Evolutionary conservation across 2,113 vertebrate species (phyloP).

Genomic region (Addax nasomaculatus): DNA sequence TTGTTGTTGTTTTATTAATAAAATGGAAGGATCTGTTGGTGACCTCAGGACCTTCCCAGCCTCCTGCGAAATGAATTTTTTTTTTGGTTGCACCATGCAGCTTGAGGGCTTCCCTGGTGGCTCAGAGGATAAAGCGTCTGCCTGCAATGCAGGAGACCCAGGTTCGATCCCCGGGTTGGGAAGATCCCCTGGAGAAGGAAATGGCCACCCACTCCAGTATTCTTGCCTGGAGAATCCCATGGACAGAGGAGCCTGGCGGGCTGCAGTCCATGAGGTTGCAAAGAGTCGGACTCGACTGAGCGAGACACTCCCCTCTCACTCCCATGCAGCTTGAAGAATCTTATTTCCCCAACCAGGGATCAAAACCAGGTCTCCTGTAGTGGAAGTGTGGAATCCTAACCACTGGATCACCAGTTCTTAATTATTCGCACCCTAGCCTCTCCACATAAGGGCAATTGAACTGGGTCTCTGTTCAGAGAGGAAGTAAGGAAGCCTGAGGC

Average conservation of each 20-base stretch:
- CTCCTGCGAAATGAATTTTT: not conserved
- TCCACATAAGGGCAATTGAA: not conserved
- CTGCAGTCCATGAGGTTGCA: too few relatives aligned
- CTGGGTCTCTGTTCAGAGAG: not conserved
- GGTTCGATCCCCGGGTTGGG: too few relatives aligned
- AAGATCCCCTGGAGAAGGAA: too few relatives aligned
- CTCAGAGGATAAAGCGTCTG: too few relatives aligned
- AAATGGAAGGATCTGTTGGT: not conserved
- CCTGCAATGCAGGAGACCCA: too few relatives aligned
- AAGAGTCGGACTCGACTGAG: too few relatives aligned
- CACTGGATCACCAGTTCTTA: not conserved
- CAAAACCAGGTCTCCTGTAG: not conserved
- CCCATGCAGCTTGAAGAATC: not conserved
- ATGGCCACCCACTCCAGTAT: too few relatives aligned
- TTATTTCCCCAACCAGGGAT: not conserved
- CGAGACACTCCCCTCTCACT: too few relatives aligned
- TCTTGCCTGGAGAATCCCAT: too few relatives aligned
- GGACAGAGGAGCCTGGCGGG: too few relatives aligned
- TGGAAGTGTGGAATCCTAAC: not conserved
- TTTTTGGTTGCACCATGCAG: not conserved
- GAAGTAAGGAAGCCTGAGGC: not conserved
- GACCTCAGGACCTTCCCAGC: not conserved
- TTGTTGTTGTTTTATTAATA: not conserved
- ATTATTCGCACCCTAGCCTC: not conserved
- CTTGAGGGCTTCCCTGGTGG: not conserved